A percentile compares a stretch with the other conserved stretches of the same genome.
phyloP scores from a whole-genome alignment of 2,113 vertebrate species.

The Nothocercus julius region DNA sequence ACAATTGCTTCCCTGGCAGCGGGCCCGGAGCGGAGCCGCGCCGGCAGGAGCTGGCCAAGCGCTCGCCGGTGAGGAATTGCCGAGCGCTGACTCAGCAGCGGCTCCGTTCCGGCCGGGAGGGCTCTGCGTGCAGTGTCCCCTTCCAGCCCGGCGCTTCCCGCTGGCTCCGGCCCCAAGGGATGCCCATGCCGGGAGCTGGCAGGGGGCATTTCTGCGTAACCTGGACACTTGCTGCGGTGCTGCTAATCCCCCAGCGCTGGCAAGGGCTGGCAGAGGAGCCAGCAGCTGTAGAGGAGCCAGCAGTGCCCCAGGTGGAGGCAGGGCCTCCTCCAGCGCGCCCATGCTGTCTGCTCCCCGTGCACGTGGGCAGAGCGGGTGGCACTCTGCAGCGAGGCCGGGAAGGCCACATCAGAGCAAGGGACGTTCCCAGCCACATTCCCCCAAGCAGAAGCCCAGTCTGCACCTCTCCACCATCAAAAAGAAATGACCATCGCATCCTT shows the following conservation, averaged over 20 bases:
- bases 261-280: not conserved
- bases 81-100: not conserved
- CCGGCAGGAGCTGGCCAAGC: not conserved
- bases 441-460: not conserved
- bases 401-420: accelerated
- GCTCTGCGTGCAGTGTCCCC: accelerated
- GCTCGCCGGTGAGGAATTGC: not conserved
- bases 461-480: accelerated
- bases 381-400: accelerated
- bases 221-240: accelerated
- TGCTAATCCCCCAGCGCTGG: not conserved
- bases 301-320: accelerated
- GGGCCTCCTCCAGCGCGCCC: not conserved
- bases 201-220: not conserved
- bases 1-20: not conserved
- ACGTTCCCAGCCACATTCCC: accelerated
- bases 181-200: accelerated
- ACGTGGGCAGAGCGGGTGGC: accelerated
- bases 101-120: not conserved
- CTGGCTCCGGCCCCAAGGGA: not conserved
- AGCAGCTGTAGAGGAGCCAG: not conserved
- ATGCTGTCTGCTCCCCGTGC: not conserved
- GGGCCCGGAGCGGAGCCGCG: not conserved
- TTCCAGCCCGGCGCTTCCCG: not conserved
- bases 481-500: not conserved